A percentile compares a stretch with the other conserved stretches of the same genome.
Conservation (phyloP, 2,797 vertebrate species). For the Odontamblyopus rebecca region DNA sequence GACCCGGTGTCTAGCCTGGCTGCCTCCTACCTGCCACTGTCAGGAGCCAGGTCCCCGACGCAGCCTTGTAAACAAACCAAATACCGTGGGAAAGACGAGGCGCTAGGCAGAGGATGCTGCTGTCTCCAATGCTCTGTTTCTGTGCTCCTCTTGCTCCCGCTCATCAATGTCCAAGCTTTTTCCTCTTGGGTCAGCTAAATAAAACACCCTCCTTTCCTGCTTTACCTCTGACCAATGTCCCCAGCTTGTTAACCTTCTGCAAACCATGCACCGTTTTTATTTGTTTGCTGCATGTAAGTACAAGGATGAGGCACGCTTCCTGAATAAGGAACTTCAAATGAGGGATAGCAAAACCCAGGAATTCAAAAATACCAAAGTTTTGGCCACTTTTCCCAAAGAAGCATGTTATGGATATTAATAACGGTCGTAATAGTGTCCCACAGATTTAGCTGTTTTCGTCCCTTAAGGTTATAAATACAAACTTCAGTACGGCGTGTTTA, state of each 20-base stretch:
- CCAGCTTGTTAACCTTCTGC: constrained; percentile 57
- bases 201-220: constrained; percentile 52
- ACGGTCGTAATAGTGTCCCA: constrained; percentile 7
- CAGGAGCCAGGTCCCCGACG: constrained; percentile 62
- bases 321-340: constrained; percentile 20
- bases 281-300: constrained; percentile 46
- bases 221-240: constrained; percentile 32
- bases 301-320: constrained; percentile 26
- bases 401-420: constrained; percentile 24
- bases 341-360: constrained; percentile 22
- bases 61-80: constrained; percentile 76
- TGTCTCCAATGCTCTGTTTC: constrained; percentile 54
- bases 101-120: constrained; percentile 71
- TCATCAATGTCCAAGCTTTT: constrained; percentile 60
- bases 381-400: constrained; percentile 23
- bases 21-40: constrained; percentile 56
- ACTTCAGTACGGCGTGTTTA: constrained; percentile 31
- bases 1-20: constrained; percentile 45
- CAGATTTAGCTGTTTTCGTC: constrained; percentile 25
- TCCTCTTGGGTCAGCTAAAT: constrained; percentile 78
- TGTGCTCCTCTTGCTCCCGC: constrained; percentile 25
- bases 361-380: constrained; percentile 20
- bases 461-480: constrained; percentile 39
- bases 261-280: constrained; percentile 55
- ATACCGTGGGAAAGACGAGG: constrained; percentile 74